These are phyloP conservation scores for Platycheirus rosarum DNA, from an alignment of 2,888 invertebrate genomes.

Conservation along the genomic window DNA sequence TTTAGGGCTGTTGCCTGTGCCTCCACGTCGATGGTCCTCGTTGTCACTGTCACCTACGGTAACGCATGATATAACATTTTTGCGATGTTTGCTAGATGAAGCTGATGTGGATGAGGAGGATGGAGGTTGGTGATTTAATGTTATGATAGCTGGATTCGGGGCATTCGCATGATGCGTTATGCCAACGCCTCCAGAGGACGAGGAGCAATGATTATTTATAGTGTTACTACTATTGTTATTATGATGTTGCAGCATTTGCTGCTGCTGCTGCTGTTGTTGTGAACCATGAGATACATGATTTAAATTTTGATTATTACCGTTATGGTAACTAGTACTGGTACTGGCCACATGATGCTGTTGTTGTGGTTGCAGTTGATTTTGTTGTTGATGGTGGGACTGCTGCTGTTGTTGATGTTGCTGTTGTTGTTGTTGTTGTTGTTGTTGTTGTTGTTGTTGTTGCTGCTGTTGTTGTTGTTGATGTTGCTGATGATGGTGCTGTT, in stretches of 20 bases:
- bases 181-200: slow-evolving; percentile 74
- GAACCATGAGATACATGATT: slow-evolving; percentile 69
- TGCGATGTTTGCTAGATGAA: slow-evolving; percentile 83
- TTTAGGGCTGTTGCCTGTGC: slow-evolving; percentile 77
- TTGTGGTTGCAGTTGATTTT: slow-evolving; percentile 76
- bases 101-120: slow-evolving; percentile 67
- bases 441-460: slow-evolving; percentile 81
- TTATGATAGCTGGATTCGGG: slow-evolving; percentile 66
- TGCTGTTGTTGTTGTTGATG: slow-evolving; percentile 72
- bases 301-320: slow-evolving; percentile 72
- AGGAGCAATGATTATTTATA: slow-evolving; percentile 74
- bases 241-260: slow-evolving; percentile 74
- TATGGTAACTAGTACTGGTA: slow-evolving; percentile 73
- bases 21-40: slow-evolving; percentile 85
- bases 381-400: slow-evolving; percentile 81
- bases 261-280: slow-evolving; percentile 59
- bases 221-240: slow-evolving; percentile 70
- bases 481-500: slow-evolving; percentile 79
- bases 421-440: slow-evolving; percentile 75
- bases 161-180: slow-evolving; percentile 70
- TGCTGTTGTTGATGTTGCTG: slow-evolving; percentile 68
- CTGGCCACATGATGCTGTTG: slow-evolving; percentile 73
- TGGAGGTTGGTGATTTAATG: slow-evolving; percentile 61
- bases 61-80: slow-evolving; percentile 91
- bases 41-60: slow-evolving; percentile 90